Evolutionary conservation across 2,113 vertebrate genomes (phyloP).

Genomic region (Vicugna pacos): DNA sequence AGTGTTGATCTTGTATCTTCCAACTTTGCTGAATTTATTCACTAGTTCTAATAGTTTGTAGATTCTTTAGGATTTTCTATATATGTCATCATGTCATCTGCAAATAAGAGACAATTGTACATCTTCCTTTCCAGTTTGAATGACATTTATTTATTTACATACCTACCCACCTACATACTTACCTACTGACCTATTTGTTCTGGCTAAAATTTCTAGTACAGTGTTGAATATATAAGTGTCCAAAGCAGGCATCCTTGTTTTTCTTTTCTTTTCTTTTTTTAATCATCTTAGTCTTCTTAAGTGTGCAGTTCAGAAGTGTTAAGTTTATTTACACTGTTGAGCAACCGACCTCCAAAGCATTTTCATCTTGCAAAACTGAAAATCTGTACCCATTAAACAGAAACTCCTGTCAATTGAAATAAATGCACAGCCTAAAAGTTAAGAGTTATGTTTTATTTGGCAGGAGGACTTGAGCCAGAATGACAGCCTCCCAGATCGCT

Average conservation of each 20-base stretch:
- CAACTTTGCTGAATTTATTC: not conserved
- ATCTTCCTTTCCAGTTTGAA: not conserved
- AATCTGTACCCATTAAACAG: not conserved
- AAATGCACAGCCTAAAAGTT: too few species aligned
- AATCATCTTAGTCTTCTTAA: not conserved
- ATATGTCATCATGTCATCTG: not conserved
- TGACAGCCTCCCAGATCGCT: too few species aligned
- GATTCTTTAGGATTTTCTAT: not conserved
- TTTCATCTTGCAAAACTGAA: not conserved
- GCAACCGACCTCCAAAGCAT: not conserved
- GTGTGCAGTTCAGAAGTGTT: not conserved
- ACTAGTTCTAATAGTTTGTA: not conserved
- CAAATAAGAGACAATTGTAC: not conserved
- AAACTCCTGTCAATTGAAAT: not conserved
- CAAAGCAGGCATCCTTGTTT: not conserved
- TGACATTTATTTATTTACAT: not conserved
- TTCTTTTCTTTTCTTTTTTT: too few species aligned
- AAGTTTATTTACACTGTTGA: not conserved
- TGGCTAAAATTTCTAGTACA: not conserved
- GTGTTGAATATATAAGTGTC: not conserved
- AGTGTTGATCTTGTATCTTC: not conserved
- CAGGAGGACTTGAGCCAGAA: too few species aligned
- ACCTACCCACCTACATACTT: too few species aligned
- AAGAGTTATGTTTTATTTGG: too few species aligned
- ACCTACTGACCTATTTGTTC: not conserved